Base-by-base conservation (phyloP, 2,888 invertebrate species). In the Disparrhopalites patrizii region DNA sequence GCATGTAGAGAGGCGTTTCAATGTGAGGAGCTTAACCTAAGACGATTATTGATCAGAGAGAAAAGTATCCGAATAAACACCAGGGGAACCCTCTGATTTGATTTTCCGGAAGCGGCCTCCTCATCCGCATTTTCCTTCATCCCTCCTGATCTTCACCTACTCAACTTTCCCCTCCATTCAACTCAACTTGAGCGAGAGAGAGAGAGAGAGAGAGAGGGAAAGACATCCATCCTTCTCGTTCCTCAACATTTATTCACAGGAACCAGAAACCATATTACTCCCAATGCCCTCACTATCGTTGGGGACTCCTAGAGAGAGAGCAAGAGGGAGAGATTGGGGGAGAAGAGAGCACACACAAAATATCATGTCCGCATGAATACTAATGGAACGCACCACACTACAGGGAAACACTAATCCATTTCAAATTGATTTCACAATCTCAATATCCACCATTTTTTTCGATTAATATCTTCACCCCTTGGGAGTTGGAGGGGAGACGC, bases 121-220 rank as follows among this genome's bases (percentile, higher is more conserved):
- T 57, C 57, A 57, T 57, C 57, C 28, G 31, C 23, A 57, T 47
- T 47, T 47, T 47, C 47, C 47, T 47, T 47, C 47, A 47, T 47
- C 47, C 47, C 47, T 47, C 40, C 57, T 57, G 33, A 57, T 57
- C 57, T 40, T 57, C 38, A 57, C 38, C 40, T 57, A 55, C 57
- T 57, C 57, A 57, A 57, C 57, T 57, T 57, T 57, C 57, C 57
- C 57, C 57, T 57, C 57, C 57, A 47, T 47, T 47, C 57, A 57
- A 38, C 38, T 38, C 38, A 18, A 31, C n/a, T 25, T 23, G 23
- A 38, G 25, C 40, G 15, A 25, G 27, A 20, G 15, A 15, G 30
- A 55, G 3, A 43, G 20, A 43, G 20, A 43, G 5, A 43, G 18
- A n/a, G n/a, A 43, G 20, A 43, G 20, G 33, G 28, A 31, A 55